Conservation (phyloP, 2,888 invertebrate genomes). For the Lacanobia wlatinum region DNA sequence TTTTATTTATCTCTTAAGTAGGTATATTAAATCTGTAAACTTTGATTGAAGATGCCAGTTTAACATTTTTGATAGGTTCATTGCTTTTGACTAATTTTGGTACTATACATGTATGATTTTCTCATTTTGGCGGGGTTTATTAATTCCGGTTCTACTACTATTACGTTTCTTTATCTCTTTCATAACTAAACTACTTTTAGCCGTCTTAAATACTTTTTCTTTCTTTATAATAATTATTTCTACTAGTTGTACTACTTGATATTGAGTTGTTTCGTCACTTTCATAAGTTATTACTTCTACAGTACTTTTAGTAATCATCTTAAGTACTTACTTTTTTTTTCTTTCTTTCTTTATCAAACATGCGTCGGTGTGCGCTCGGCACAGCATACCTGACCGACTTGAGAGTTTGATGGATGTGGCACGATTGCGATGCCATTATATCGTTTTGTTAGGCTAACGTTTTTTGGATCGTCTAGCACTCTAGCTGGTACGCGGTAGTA, state of each 20-base stretch:
- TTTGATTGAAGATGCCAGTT: no score
- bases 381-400: conserved; percentile 62
- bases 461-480: conserved; percentile 54
- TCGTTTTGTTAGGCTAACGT: conserved; percentile 58
- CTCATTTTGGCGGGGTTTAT: no score
- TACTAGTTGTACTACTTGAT: not conserved
- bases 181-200: no score
- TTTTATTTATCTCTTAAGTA: not conserved
- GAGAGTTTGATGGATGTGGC: conserved; percentile 65
- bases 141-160: no score
- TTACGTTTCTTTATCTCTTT: no score
- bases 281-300: not conserved
- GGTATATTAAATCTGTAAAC: no score
- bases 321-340: not conserved
- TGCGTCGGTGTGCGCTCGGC: conserved; percentile 47
- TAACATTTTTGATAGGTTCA: no score
- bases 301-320: not conserved
- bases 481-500: conserved; percentile 46
- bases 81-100: not conserved
- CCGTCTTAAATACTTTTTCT: no score
- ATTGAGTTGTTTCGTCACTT: not conserved
- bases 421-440: conserved; percentile 63
- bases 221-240: no score
- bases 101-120: no score
- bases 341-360: conserved; percentile 6